Evolutionary conservation across 2,797 vertebrate species (phyloP), one percentile per base, ranked within the genome.

Genomic region (Catharus ustulatus): DNA sequence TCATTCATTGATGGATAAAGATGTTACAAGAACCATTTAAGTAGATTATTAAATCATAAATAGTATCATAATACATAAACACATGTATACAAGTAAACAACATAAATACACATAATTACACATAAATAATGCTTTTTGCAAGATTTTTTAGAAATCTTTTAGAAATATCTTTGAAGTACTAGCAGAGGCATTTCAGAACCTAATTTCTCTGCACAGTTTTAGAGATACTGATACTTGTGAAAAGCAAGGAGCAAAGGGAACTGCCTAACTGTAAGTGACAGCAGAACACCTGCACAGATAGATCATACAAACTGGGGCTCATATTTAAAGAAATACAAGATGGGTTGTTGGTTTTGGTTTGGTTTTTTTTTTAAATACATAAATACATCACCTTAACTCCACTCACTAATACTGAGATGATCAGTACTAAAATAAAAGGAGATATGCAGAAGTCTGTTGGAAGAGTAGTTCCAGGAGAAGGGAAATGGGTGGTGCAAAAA

Each of bases 1-100:
- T 40, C 40, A 77, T 67, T 84, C 59, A 83, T 85, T 72, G 87
- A 66, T 58, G n/a, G 69, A 63, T 66, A 69, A 91, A 86, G 46
- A 58, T 45, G n/a, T 84, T 89, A 21, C 55, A 75, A 93, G 29
- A 64, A n/a, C 27, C 62, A 81, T 73, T 92, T 69, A 81, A 92
- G 91, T 69, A 73, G 20, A 29, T 27, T 10, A 51, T 68, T 85
- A 9, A 51, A 51, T 51, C 49, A 51, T 51, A 51, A 51, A 51
- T 51, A 29, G 27, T 18, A 51, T 51, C 49, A 51, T 51, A 29
- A 51, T 17, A 51, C 27, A 29, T 51, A 51, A 49, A 29, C 27
- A 29, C 16, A 51, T 51, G 27, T 51, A 29, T 18, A 51, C 2
- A 3, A 18, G 49, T 51, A 51, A 51, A 51, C 27, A 51, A 29